phyloP scores from a whole-genome alignment of 2,797 vertebrate genomes.

The Premnoplex brunnescens region DNA sequence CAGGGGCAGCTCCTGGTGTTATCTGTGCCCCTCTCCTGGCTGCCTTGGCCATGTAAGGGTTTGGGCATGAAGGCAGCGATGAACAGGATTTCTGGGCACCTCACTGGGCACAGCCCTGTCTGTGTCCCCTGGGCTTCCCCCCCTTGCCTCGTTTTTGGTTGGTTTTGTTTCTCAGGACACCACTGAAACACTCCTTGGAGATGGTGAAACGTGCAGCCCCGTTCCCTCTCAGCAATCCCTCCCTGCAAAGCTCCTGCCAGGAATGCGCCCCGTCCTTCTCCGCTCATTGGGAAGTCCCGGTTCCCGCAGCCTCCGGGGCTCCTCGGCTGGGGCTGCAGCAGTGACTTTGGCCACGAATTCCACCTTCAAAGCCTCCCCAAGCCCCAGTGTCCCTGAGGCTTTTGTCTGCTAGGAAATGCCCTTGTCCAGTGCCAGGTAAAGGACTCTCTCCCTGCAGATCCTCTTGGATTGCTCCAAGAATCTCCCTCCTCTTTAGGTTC shows the following conservation, averaged over 20 bases:
- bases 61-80: rapidly evolving
- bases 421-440: not conserved
- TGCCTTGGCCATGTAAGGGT: not conserved
- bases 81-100: not conserved
- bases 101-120: not conserved
- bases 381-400: not conserved
- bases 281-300: not conserved
- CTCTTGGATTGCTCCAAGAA: not conserved
- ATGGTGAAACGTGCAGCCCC: not conserved
- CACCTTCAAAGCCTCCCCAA: not conserved
- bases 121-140: not conserved
- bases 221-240: not conserved
- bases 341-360: not conserved
- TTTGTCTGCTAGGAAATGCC: not conserved
- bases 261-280: not conserved
- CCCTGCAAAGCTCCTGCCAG: not conserved
- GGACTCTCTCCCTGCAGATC: not conserved
- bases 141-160: not conserved
- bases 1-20: not conserved
- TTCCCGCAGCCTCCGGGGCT: not conserved
- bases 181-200: not conserved
- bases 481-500: not conserved
- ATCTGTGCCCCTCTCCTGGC: rapidly evolving
- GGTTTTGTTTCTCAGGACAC: not conserved
- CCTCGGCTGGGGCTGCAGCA: not conserved